Evolutionary conservation across 2,797 vertebrate genomes (phyloP).

Genomic region (Graptemys geographica): DNA sequence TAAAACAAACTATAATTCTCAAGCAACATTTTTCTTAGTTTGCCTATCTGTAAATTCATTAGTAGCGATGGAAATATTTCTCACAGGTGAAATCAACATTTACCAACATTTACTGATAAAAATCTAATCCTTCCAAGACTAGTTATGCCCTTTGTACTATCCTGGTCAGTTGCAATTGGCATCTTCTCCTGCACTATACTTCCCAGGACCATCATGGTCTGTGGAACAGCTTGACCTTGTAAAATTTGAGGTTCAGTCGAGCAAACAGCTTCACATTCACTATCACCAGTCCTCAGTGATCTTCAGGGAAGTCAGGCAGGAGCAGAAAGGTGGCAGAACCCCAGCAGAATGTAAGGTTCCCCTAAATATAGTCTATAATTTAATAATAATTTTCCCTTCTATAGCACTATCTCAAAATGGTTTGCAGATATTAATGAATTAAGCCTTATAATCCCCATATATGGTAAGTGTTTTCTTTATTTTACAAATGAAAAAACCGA

Average conservation of each 20-base stretch:
- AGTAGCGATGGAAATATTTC: neutral
- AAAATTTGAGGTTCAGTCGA: neutral
- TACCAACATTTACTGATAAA: neutral
- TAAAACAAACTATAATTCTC: neutral
- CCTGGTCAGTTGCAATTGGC: neutral
- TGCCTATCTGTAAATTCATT: neutral
- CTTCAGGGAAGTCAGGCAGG: neutral
- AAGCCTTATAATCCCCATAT: neutral
- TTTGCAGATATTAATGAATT: neutral
- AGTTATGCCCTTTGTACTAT: neutral
- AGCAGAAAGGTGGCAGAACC: neutral
- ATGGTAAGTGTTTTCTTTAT: neutral
- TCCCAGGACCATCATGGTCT: neutral
- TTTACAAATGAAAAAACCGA: neutral
- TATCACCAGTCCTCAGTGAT: neutral
- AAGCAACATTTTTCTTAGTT: neutral
- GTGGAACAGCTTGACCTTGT: neutral
- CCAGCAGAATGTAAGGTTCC: neutral
- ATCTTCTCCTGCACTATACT: neutral
- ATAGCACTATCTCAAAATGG: neutral
- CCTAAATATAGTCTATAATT: neutral
- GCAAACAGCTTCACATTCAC: neutral
- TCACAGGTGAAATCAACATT: neutral
- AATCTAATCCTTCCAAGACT: neutral
- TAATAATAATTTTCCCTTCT: neutral